Evolutionary conservation across 35 echinoderm and acorn worm species (phyloP), one percentile per base, ranked within the genome.

Genomic region (Eucidaris tribuloides): DNA sequence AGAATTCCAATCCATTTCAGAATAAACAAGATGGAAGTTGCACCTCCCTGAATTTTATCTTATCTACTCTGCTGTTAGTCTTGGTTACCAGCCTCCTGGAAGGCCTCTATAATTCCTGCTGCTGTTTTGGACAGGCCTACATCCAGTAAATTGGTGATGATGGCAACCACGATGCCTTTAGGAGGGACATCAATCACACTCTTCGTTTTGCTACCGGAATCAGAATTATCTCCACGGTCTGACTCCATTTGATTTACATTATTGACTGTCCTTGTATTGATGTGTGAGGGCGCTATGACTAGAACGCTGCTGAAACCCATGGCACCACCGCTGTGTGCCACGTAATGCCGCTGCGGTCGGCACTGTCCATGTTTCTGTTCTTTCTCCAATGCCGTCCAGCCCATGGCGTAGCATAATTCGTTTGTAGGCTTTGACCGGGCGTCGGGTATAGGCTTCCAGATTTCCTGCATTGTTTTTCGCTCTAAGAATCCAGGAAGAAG

Each of bases 251-350:
- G 38, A n/a, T 3, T 7, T 9, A 34, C 46, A 37, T 18, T 17
- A 76, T 46, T 24, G 20, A 19, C 31, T 36, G 20, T 61, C 15
- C 25, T 57, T 4, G n/a, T n/a, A n/a, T 71, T n/a, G n/a, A n/a
- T n/a, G n/a, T n/a, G 60, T 20, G 64, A 55, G 24, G 90, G 71
- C 5, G 82, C 62, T 62, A 99, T 62, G 0, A 90, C 15, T 9
- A 99, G 79, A 22, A 90, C 71, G 45, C 90, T 93, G 56, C 90
- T 93, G 25, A 83, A 88, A n/a, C 96, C 96, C 38, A 99, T 49
- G 43, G 96, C 90, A n/a, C 87, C 96, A 45, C 96, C 96, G 62
- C 82, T 77, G 78, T 99, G 96, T 7, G 82, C 79, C 0, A 88
- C 65, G 56, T 83, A 64, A 59, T 86, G 71, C 35, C 89, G 76